A percentile compares a stretch with the other conserved stretches of the same genome.
These are phyloP conservation scores for Fregata magnificens DNA, from an alignment of 2,113 vertebrate genomes.

Conservation along the genomic window DNA sequence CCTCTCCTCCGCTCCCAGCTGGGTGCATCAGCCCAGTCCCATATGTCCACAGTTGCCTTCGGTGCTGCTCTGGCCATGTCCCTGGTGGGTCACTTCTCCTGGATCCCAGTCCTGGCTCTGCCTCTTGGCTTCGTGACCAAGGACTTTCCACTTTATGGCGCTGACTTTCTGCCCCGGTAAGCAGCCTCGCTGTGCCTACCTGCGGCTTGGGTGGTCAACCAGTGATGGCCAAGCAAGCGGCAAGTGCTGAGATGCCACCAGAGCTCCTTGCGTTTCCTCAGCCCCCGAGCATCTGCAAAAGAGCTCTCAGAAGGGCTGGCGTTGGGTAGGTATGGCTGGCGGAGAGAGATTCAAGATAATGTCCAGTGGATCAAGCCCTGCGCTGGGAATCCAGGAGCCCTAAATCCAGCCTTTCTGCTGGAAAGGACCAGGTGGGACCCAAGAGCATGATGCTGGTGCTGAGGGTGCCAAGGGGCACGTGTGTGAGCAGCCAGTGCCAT, in stretches of 20 bases:
- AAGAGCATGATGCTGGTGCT: fast-evolving
- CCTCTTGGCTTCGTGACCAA: neutral
- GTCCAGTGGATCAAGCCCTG: neutral
- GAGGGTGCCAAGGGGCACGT: neutral
- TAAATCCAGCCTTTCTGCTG: neutral
- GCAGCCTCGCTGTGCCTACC: neutral
- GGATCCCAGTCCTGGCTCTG: neutral
- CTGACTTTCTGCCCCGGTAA: fast-evolving
- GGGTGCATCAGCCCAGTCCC: neutral
- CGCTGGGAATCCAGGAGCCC: neutral
- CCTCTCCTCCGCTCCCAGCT: neutral
- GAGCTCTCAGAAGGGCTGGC: neutral
- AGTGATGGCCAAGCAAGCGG: neutral
- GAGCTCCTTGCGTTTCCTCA: neutral
- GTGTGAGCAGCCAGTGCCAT: neutral
- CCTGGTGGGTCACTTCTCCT: neutral
- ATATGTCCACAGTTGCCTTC: neutral
- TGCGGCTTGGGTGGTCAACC: neutral
- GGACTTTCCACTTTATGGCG: neutral
- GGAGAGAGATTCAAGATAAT: neutral
- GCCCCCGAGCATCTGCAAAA: neutral
- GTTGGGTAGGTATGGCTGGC: fast-evolving
- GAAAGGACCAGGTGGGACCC: neutral
- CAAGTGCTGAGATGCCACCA: neutral
- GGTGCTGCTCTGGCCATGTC: neutral